A percentile compares a stretch with the other conserved stretches of the same genome.
phyloP scores from a whole-genome alignment of 2,113 vertebrate genomes.

The Hemiscyllium ocellatum region DNA sequence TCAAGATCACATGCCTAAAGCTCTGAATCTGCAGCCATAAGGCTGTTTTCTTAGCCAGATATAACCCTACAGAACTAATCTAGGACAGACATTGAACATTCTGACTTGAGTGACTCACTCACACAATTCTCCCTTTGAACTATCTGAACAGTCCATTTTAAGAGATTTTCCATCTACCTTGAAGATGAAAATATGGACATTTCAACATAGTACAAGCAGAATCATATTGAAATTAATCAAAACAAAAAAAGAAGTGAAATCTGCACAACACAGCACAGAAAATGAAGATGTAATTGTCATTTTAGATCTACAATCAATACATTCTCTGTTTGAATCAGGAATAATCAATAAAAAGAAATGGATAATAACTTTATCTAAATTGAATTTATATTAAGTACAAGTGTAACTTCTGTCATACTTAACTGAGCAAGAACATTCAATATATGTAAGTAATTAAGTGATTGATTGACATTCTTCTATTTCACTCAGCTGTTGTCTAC shows the following conservation, averaged over 20 bases:
- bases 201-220: background rate
- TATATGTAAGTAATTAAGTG: background rate
- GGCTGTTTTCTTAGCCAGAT: background rate
- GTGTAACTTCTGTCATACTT: background rate
- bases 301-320: background rate
- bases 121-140: background rate
- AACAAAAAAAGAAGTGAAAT: background rate
- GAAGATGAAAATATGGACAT: background rate
- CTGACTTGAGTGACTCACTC: background rate
- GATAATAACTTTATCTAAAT: conserved; percentile 16
- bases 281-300: background rate
- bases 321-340: background rate
- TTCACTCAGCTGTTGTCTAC: background rate
- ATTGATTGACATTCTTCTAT: background rate
- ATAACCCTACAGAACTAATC: background rate
- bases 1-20: background rate
- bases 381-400: conserved; percentile 11
- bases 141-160: background rate
- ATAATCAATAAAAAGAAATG: background rate
- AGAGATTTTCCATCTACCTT: background rate
- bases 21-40: background rate
- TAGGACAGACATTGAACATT: background rate
- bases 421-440: background rate
- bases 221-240: background rate
- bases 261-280: background rate